Percentiles rank a stretch among this genome's conserved stretches.
These are phyloP conservation scores for Novumbra hubbsi DNA, from an alignment of 2,797 vertebrate species.

Conservation along the genomic window DNA sequence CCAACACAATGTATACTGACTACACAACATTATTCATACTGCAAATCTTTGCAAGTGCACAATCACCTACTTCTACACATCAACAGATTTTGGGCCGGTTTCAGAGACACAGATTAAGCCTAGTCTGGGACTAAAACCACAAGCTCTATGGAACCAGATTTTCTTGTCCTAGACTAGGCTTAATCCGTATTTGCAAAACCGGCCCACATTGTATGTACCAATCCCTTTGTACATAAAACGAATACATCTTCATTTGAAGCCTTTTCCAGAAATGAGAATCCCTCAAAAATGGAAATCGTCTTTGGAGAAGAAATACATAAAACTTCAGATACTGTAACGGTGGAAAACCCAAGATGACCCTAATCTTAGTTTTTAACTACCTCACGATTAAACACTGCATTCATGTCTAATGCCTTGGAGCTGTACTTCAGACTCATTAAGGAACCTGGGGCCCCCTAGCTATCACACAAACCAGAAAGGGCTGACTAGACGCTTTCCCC, in stretches of 20 bases:
- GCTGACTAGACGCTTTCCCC: slow-evolving; percentile 52
- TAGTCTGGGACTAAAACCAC: too few relatives aligned
- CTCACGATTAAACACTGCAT: not conserved
- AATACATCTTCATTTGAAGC: not conserved
- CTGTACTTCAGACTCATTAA: slow-evolving; percentile 37
- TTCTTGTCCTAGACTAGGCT: too few relatives aligned
- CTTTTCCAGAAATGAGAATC: too few relatives aligned
- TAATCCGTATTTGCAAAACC: too few relatives aligned
- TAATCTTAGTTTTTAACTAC: not conserved
- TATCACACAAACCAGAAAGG: slow-evolving; percentile 45
- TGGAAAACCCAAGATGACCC: too few relatives aligned
- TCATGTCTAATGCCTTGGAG: slow-evolving; percentile 21
- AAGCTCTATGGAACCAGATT: too few relatives aligned
- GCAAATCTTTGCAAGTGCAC: not conserved
- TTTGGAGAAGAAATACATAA: too few relatives aligned
- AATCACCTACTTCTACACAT: not conserved
- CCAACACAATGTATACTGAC: not conserved
- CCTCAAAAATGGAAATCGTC: too few relatives aligned
- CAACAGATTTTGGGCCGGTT: not conserved
- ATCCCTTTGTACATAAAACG: slow-evolving; percentile 1
- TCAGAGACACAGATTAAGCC: too few relatives aligned
- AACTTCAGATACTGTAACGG: too few relatives aligned
- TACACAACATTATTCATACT: not conserved
- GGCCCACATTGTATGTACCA: too few relatives aligned
- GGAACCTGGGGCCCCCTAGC: slow-evolving; percentile 20